A percentile compares a stretch with the other conserved stretches of the same genome.
Conservation (phyloP, 2,113 vertebrate species). For the Oplegnathus fasciatus region DNA sequence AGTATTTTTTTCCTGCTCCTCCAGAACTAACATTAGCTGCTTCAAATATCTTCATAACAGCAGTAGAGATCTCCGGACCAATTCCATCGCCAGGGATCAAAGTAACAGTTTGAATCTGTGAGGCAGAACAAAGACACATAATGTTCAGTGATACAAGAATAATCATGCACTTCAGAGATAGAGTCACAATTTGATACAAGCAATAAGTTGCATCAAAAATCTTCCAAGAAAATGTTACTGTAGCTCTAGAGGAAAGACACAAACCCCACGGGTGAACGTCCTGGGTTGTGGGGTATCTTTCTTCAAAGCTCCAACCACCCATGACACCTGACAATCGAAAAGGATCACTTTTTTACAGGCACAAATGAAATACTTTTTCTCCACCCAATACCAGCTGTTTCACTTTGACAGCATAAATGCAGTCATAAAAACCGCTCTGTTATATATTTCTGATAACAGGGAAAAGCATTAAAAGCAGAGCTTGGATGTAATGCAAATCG, state of each 20-base stretch:
- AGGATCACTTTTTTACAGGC: not conserved
- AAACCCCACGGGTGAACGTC: constrained; percentile 90
- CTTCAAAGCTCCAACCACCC: constrained; percentile 87
- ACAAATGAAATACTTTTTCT: not conserved
- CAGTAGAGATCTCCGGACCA: constrained; percentile 93
- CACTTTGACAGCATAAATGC: not conserved
- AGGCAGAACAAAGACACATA: constrained; percentile 47
- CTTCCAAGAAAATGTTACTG: not conserved
- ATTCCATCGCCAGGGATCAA: constrained; percentile 98
- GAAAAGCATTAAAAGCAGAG: not conserved
- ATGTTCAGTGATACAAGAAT: not conserved
- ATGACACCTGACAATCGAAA: constrained; percentile 84
- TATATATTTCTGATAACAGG: not conserved
- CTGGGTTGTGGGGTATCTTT: constrained; percentile 87
- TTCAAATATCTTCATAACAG: constrained; percentile 96
- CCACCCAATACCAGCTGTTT: not conserved
- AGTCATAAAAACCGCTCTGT: not conserved
- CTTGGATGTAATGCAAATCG: not conserved
- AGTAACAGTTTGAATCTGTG: constrained; percentile 92
- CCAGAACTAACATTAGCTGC: constrained; percentile 88
- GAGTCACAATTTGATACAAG: not conserved
- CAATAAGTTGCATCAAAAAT: not conserved
- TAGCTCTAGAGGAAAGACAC: constrained; percentile 64
- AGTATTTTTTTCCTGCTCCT: too few relatives aligned
- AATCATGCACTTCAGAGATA: not conserved